A percentile compares a stretch with the other conserved stretches of the same genome.
Evolutionary conservation across 2,797 vertebrate genomes (phyloP).

Genomic region (Xenopus petersii): DNA sequence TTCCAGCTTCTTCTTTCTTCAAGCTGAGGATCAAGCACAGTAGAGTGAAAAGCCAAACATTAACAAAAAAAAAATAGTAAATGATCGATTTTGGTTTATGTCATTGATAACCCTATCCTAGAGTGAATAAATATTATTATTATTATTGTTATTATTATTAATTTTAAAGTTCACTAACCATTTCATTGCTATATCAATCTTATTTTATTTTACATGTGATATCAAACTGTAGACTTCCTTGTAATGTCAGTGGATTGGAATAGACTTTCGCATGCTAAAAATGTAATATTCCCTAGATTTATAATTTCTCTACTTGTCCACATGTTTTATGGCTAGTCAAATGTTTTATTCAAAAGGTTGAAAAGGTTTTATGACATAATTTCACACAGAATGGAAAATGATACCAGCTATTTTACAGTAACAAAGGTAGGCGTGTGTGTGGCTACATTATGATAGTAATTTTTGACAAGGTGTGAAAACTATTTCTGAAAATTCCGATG

Average conservation of each 20-base stretch:
- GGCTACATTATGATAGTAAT: slow-evolving; percentile 36
- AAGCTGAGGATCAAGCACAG: too few relatives aligned
- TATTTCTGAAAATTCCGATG: slow-evolving; percentile 27
- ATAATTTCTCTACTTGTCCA: slow-evolving; percentile 33
- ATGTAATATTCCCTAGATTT: slow-evolving; percentile 29
- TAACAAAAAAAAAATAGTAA: too few relatives aligned
- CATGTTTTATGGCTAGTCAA: slow-evolving; percentile 38
- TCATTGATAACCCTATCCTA: too few relatives aligned
- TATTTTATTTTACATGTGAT: too few relatives aligned
- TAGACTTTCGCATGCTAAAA: slow-evolving; percentile 9
- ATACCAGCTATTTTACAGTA: slow-evolving; percentile 43
- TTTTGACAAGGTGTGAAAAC: slow-evolving; percentile 25
- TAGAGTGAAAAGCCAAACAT: too few relatives aligned
- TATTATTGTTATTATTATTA: too few relatives aligned
- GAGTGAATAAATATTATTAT: too few relatives aligned
- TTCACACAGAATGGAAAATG: slow-evolving; percentile 39
- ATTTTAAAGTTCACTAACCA: too few relatives aligned
- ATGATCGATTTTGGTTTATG: too few relatives aligned
- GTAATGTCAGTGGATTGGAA: neutral
- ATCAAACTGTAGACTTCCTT: too few relatives aligned
- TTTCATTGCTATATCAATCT: too few relatives aligned
- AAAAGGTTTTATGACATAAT: slow-evolving; percentile 43
- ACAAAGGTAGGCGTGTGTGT: slow-evolving; percentile 22
- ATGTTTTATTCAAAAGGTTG: slow-evolving; percentile 43
- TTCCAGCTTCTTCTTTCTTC: too few relatives aligned